phyloP scores from a whole-genome alignment of 2,797 vertebrate species.

The Salmo trutta region DNA sequence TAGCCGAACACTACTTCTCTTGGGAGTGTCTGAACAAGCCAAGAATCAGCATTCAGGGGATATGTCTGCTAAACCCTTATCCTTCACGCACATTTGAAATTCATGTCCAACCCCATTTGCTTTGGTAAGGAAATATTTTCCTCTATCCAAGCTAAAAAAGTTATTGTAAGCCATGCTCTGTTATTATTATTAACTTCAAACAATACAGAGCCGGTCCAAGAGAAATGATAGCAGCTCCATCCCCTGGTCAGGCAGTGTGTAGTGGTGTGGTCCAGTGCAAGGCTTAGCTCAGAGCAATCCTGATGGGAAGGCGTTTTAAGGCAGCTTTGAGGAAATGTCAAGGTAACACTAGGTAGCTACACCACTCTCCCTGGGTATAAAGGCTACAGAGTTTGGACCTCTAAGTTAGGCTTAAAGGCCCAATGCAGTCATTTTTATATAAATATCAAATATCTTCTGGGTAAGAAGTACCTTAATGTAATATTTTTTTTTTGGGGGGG shows the following conservation, averaged over 20 bases:
- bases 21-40: constrained; percentile 32
- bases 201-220: not conserved
- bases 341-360: not conserved
- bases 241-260: not conserved
- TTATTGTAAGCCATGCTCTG: constrained; percentile 13
- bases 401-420: too few relatives aligned
- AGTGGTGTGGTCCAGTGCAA: not conserved
- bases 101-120: constrained; percentile 14
- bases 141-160: not conserved
- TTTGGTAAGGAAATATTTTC: constrained; percentile 19
- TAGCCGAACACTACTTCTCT: constrained; percentile 25
- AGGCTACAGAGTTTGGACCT: not conserved
- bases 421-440: too few relatives aligned
- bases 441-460: too few relatives aligned
- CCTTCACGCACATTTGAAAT: constrained; percentile 34
- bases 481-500: too few relatives aligned
- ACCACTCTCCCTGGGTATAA: not conserved
- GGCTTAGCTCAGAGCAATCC: not conserved
- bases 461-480: too few relatives aligned
- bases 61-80: constrained; percentile 26
- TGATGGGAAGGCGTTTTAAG: not conserved
- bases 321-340: constrained; percentile 17
- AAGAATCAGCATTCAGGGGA: constrained; percentile 35
- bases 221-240: not conserved
- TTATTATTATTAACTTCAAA: constrained; percentile 33